phyloP scores from a whole-genome alignment of 2,113 vertebrate species.

The Hippocampus guttulatus region DNA sequence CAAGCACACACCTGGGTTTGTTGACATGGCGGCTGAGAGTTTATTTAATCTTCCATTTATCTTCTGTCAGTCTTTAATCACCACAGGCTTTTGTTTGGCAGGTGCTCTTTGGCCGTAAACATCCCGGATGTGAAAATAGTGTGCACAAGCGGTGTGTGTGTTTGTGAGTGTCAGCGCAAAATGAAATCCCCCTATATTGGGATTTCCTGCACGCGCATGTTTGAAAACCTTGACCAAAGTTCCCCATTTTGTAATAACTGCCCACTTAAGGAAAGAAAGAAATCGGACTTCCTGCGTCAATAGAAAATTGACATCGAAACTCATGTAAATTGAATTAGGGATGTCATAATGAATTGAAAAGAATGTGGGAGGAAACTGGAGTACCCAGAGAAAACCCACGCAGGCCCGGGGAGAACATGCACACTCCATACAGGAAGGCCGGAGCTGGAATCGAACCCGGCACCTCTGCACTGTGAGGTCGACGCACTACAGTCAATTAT shows the following conservation, averaged over 20 bases:
- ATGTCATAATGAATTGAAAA: background rate
- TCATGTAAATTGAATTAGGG: slow-evolving; percentile 1
- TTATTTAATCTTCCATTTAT: slow-evolving; percentile 40
- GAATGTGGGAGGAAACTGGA: too few relatives aligned
- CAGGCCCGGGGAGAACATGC: too few relatives aligned
- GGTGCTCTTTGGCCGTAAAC: slow-evolving; percentile 2
- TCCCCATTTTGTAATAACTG: slow-evolving; percentile 20
- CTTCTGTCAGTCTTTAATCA: slow-evolving; percentile 41
- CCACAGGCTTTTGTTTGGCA: slow-evolving; percentile 16
- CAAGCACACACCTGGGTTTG: slow-evolving; percentile 30
- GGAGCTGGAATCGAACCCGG: too few relatives aligned
- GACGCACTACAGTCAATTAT: too few relatives aligned
- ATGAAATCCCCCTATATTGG: slow-evolving; percentile 5
- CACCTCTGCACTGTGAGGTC: too few relatives aligned
- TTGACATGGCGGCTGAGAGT: slow-evolving; percentile 19
- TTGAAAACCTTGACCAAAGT: slow-evolving; percentile 32
- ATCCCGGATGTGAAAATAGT: slow-evolving; percentile 12
- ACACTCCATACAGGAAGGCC: too few relatives aligned
- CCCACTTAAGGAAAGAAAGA: slow-evolving; percentile 36
- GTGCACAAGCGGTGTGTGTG: background rate
- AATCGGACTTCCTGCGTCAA: slow-evolving; percentile 33
- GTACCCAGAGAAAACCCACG: too few relatives aligned
- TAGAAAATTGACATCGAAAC: slow-evolving; percentile 20
- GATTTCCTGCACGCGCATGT: slow-evolving; percentile 7
- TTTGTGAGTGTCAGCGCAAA: background rate